Base-by-base conservation (phyloP, 2,113 vertebrate genomes). In the Oxyruncus cristatus region DNA sequence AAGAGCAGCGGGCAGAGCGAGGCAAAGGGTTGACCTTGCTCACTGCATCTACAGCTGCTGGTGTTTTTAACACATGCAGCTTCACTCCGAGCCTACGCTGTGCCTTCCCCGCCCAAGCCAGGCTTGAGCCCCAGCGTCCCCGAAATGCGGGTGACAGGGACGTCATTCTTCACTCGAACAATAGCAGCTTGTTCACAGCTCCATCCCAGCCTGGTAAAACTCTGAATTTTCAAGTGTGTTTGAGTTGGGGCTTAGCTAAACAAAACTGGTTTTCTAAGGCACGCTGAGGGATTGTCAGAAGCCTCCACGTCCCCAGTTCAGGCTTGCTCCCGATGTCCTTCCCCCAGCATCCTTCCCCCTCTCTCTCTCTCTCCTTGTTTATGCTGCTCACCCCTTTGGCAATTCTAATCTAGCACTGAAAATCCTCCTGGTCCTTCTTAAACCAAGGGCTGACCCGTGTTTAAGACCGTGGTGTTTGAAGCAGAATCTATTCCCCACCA, bases 181-280 rank as follows among this genome's bases (percentile, higher is more conserved):
- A 90, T 23, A 44, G 85, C 0, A 3, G 42, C 91, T 95, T 90
- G 84, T 89, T 96, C 76, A 18, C 78, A 70, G 67, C 85, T 91
- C 30, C 0, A 47, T 32, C 46, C 56, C 39, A 80, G 81, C 37
- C 90, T 90, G 53, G 49, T 78, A 46, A 85, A 96, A 75, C 74
- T 71, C 74, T 1, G 89, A 59, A 61, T 76, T 94, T 91, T 94
- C 78, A 30, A 92, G 93, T 78, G 92, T 88, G 92, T 94, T 95
- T 92, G 95, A 94, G 76, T 71, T 95, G 92, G 81, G 92, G 96
- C 95, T 97, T 96, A 95, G 92, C 94, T 96, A 96, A 97, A 97
- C 93, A 96, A 95, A 93, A 86, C 85, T 94, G 33, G 2, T 77
- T 94, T 95, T 93, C 88, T 65, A 71, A 91, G 84, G 61, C 88